Evolutionary conservation across 1,140 invertebrate genomes (phyloP), one percentile per base, ranked within the genome.

Genomic region (Danaus plexippus): DNA sequence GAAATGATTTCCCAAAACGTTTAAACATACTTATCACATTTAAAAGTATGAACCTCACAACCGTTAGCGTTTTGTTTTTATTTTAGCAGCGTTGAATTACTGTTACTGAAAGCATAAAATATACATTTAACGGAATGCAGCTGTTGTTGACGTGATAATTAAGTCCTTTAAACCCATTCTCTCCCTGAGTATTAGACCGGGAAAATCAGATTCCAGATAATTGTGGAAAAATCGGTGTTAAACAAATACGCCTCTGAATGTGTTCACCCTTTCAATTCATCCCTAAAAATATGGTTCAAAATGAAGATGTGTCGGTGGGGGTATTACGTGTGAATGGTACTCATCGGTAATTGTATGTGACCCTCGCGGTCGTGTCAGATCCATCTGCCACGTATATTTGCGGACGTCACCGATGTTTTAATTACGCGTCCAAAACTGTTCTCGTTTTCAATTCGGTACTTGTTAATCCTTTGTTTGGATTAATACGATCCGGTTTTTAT

Each of bases 271-370:
- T 11, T 22, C 42, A 22, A 43, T 47, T 32, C 44, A 74, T 32
- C 4, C 22, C 22, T 32, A 32, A 32, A 32, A 32, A 32, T 32
- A 6, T 32, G 22, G 22, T 32, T 32, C 54, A 22, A 61, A 78
- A 77, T 74, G 69, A 75, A 74, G 69, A 66, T 74, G 73, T 59
- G 71, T 61, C 58, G 63, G 62, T 11, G 22, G 22, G 22, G 22
- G 22, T 32, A 32, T 32, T 32, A 32, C 22, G 22, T 32, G 22
- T 32, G 65, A 75, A 66, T 44, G 66, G 63, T 63, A 53, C 79
- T 79, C 54, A 65, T 55, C 66, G 64, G 66, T 75, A 79, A 81
- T 81, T 81, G 78, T 73, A 72, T 75, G 69, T 73, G 71, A 70
- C 69, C 66, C 67, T 52, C 50, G 12, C 47, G 43, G 13, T 56